Conservation (phyloP, 2,797 vertebrate genomes). For the Oceanodroma leucorhoa region DNA sequence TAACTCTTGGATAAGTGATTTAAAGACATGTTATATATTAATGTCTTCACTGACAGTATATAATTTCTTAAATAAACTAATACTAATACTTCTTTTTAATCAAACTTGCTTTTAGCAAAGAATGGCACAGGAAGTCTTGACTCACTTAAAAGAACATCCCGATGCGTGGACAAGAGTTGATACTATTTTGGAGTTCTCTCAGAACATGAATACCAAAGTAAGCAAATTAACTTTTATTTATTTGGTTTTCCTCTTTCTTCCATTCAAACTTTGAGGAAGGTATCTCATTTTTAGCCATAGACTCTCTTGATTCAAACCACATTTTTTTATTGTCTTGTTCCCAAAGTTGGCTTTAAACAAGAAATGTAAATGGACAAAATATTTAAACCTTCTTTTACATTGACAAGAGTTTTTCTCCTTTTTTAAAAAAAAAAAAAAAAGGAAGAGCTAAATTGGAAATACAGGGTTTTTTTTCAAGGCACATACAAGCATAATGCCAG, state of each 20-base stretch:
- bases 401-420: conserved; percentile 14
- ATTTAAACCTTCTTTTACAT: conserved; percentile 36
- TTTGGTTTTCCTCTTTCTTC: conserved; percentile 72
- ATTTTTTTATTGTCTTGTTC: conserved; percentile 51
- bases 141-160: conserved; percentile 96
- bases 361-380: conserved; percentile 36
- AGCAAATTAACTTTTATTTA: conserved; percentile 75
- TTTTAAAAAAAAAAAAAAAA: background rate
- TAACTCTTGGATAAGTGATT: background rate
- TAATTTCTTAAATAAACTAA: background rate
- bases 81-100: background rate
- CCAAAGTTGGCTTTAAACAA: conserved; percentile 65
- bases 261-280: conserved; percentile 89
- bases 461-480: conserved; percentile 9
- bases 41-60: background rate
- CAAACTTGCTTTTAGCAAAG: conserved; percentile 84
- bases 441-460: conserved; percentile 49
- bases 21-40: background rate
- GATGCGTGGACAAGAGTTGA: conserved; percentile 98
- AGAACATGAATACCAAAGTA: conserved; percentile 99
- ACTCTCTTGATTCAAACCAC: conserved; percentile 63
- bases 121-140: conserved; percentile 96
- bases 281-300: conserved; percentile 74
- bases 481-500: background rate
- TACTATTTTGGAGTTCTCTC: conserved; percentile 98